A percentile compares a stretch with the other conserved stretches of the same genome.
Evolutionary conservation across 2,888 invertebrate genomes (phyloP).

Genomic region (Xanthia icteritia): DNA sequence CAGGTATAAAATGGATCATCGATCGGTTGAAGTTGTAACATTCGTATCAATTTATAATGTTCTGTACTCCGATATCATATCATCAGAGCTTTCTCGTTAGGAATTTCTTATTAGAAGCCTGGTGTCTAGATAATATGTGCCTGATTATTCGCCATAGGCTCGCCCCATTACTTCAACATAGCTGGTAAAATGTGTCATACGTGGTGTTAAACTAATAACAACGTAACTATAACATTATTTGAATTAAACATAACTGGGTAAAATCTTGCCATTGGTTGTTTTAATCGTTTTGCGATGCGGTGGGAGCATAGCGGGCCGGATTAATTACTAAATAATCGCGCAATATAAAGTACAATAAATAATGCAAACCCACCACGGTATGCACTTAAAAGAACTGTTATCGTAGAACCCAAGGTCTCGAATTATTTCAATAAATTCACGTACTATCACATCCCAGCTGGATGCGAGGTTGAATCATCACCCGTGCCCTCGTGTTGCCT

Average conservation of each 20-base stretch:
- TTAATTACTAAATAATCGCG: not conserved
- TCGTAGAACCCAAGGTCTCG: slow-evolving; percentile 23
- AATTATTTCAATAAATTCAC: slow-evolving; percentile 32
- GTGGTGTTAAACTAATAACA: not conserved
- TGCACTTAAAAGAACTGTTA: slow-evolving; percentile 17
- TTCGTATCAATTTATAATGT: not conserved
- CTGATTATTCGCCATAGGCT: not conserved
- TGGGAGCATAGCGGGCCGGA: not conserved
- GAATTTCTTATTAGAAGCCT: too few relatives aligned
- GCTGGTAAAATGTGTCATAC: not conserved
- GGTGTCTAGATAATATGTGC: not conserved
- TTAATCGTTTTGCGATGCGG: not conserved
- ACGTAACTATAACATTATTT: not conserved
- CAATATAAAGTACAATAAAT: slow-evolving; percentile 35
- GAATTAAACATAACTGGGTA: not conserved
- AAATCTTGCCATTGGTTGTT: slow-evolving; percentile 7
- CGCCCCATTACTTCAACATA: not conserved
- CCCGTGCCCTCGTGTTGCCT: slow-evolving; percentile 20
- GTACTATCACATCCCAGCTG: slow-evolving; percentile 32
- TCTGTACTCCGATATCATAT: not conserved
- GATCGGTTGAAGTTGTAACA: not conserved
- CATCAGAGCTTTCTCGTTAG: not conserved
- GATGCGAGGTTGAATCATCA: slow-evolving; percentile 16
- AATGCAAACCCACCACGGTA: slow-evolving; percentile 17
- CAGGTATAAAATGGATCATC: not conserved